Conservation (phyloP, 2,797 vertebrate genomes). For the Sebastes kiyomatsui region DNA sequence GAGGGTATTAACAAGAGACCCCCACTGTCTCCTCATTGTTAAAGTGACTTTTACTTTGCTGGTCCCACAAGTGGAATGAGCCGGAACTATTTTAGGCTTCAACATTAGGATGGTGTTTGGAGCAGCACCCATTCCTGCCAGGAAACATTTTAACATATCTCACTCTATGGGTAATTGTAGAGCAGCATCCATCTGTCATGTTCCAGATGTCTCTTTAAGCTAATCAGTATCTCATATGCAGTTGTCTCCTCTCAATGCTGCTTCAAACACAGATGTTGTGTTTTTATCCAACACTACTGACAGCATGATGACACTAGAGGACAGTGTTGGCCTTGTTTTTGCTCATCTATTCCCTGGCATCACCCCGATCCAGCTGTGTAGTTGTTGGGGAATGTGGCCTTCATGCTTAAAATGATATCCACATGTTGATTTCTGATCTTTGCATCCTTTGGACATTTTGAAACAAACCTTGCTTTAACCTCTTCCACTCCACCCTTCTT, state of each 20-base stretch:
- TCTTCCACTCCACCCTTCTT: no score
- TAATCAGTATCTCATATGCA: background rate
- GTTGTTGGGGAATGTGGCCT: background rate
- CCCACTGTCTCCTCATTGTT: slow-evolving; percentile 24
- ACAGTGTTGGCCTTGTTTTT: slow-evolving; percentile 47
- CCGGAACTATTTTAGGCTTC: background rate
- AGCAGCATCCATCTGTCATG: background rate
- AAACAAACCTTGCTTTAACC: background rate
- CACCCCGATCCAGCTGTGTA: background rate
- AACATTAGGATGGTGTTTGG: background rate
- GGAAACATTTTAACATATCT: background rate
- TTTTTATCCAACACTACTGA: background rate
- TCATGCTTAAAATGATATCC: background rate
- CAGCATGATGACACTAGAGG: slow-evolving; percentile 63
- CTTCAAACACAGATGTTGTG: background rate
- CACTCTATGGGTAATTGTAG: background rate
- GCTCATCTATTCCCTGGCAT: background rate
- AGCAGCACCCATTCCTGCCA: background rate
- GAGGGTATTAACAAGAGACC: slow-evolving; percentile 53
- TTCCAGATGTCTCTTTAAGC: background rate
- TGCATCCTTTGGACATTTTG: background rate
- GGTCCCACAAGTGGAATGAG: background rate
- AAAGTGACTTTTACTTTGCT: slow-evolving; percentile 15
- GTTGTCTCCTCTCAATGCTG: background rate
- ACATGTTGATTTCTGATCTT: background rate